Evolutionary conservation across 2,797 vertebrate genomes (phyloP).

Genomic region (Phoeniculus purpureus): DNA sequence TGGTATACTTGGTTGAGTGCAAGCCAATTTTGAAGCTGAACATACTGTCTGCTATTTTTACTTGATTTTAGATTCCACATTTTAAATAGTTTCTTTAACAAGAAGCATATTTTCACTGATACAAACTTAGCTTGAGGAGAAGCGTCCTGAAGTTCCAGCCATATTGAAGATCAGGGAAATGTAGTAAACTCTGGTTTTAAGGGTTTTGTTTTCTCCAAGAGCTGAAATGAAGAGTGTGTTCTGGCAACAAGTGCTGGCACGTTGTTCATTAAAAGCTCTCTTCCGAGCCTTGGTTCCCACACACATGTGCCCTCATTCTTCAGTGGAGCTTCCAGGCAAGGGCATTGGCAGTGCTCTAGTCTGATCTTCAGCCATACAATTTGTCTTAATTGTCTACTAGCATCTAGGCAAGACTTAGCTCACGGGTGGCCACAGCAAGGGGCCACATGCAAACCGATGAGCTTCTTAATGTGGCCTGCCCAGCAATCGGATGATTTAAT

Average conservation of each 20-base stretch:
- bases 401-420: constrained; percentile 74
- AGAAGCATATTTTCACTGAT: constrained; percentile 82
- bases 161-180: constrained; percentile 80
- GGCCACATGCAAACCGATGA: constrained; percentile 72
- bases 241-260: constrained; percentile 76
- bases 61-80: constrained; percentile 84
- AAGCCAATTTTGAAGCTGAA: constrained; percentile 82
- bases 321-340: constrained; percentile 69
- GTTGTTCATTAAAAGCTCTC: constrained; percentile 69
- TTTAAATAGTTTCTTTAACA: constrained; percentile 82
- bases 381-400: constrained; percentile 70
- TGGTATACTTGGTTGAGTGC: constrained; percentile 81
- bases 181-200: constrained; percentile 80
- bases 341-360: constrained; percentile 69
- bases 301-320: constrained; percentile 67
- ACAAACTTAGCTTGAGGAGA: constrained; percentile 81
- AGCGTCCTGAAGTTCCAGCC: constrained; percentile 80
- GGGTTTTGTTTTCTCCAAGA: constrained; percentile 78
- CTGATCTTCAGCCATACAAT: constrained; percentile 74
- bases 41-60: constrained; percentile 83
- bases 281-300: constrained; percentile 66
- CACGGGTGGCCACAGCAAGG: constrained; percentile 73
- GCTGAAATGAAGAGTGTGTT: constrained; percentile 77
- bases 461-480: constrained; percentile 75
- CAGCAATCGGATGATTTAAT: constrained; percentile 76